Evolutionary conservation across 2,888 invertebrate species (phyloP).

Genomic region (Amblyteles armatorius): DNA sequence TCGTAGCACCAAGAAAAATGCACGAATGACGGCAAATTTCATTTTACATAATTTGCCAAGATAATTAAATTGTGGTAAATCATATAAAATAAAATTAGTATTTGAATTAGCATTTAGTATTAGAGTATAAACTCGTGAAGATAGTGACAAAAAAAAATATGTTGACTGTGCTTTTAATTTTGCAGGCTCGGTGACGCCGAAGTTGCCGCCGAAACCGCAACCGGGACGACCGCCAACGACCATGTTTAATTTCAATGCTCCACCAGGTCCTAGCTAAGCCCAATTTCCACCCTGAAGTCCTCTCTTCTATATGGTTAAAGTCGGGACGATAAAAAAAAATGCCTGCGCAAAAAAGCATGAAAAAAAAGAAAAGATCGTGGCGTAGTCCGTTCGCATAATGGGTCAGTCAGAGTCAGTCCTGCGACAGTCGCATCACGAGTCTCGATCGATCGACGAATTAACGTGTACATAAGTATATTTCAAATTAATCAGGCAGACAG

Average conservation of each 20-base stretch:
- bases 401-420: slow-evolving; percentile 27
- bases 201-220: slow-evolving; percentile 83
- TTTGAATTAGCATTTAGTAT: no score
- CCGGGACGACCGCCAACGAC: slow-evolving; percentile 82
- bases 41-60: not conserved
- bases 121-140: slow-evolving; percentile 3
- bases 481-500: slow-evolving; percentile 26
- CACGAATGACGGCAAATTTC: not conserved
- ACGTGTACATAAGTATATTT: slow-evolving; percentile 53
- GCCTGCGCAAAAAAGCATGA: slow-evolving; percentile 1
- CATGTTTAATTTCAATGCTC: slow-evolving; percentile 83
- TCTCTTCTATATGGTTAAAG: slow-evolving; percentile 19
- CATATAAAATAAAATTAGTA: no score
- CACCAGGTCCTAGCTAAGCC: slow-evolving; percentile 82
- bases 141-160: slow-evolving; percentile 50
- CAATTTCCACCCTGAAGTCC: slow-evolving; percentile 22
- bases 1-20: not conserved
- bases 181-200: slow-evolving; percentile 82
- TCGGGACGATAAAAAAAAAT: slow-evolving; percentile 11
- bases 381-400: slow-evolving; percentile 40
- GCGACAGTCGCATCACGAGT: slow-evolving; percentile 6
- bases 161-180: slow-evolving; percentile 46
- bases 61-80: no score
- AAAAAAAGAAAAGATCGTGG: slow-evolving; percentile 43
- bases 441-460: slow-evolving; percentile 2